Conservation (phyloP, 1,140 invertebrate species). For the Rhagoletis zephyria region DNA sequence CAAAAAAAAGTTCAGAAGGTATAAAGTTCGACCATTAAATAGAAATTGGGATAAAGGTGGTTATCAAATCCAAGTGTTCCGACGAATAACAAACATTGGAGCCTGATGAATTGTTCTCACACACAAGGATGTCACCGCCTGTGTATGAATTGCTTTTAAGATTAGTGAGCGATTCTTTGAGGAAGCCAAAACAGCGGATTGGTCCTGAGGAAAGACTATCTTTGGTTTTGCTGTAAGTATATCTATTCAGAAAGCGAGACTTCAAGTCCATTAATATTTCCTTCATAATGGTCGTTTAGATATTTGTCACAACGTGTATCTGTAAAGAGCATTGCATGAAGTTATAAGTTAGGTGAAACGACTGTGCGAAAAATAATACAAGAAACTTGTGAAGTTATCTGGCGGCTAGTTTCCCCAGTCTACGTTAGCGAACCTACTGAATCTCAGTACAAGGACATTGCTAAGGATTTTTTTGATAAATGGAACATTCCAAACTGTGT, state of each 20-base stretch:
- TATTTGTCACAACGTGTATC: constrained; percentile 12
- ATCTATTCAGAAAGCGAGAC: neutral
- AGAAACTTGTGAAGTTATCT: constrained; percentile 18
- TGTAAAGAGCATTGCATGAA: neutral
- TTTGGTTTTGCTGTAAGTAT: neutral
- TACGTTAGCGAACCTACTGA: constrained; percentile 22
- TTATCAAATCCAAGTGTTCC: neutral
- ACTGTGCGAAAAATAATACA: constrained; percentile 24
- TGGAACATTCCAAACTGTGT: constrained; percentile 73
- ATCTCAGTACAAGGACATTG: constrained; percentile 58
- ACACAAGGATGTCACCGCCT: neutral
- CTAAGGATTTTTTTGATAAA: constrained; percentile 61
- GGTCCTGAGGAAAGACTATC: constrained; percentile 21
- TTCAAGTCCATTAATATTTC: neutral
- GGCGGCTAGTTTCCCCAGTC: neutral
- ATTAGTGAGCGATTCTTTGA: neutral
- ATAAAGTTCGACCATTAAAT: neutral
- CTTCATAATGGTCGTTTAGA: constrained; percentile 3
- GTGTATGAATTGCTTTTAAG: neutral
- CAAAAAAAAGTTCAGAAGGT: neutral
- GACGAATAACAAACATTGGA: neutral
- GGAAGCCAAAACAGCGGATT: constrained; percentile 26
- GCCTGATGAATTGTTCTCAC: neutral
- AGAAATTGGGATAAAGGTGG: neutral
- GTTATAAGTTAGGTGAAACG: constrained; percentile 16